A percentile compares a stretch with the other conserved stretches of the same genome.
Evolutionary conservation across 2,888 invertebrate species (phyloP).

Genomic region (Bibio marci): DNA sequence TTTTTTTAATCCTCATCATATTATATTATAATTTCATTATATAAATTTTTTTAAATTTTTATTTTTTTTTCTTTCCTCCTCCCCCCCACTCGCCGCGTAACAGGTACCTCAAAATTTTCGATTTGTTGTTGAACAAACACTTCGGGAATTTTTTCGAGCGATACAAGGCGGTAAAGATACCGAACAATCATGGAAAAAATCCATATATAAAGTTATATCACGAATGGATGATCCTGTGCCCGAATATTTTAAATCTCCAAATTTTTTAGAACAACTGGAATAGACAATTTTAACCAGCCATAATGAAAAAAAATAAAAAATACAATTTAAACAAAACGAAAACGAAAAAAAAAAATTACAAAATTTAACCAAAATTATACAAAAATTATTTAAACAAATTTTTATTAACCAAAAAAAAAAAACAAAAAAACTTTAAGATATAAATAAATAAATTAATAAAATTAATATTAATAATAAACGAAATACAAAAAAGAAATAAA

Average conservation of each 20-base stretch:
- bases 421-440: conserved; percentile 4
- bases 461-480: background rate
- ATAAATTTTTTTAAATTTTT: conserved; percentile 1
- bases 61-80: too few species aligned
- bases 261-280: conserved; percentile 97
- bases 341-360: conserved; percentile 2
- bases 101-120: conserved; percentile 97
- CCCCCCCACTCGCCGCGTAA: too few species aligned
- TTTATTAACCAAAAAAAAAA: conserved; percentile 2
- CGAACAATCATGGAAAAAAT: conserved; percentile 99
- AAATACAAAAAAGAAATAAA: background rate
- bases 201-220: conserved; percentile 99
- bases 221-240: conserved; percentile 97
- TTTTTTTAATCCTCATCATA: too few species aligned
- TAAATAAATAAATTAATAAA: background rate
- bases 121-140: conserved; percentile 91
- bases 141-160: conserved; percentile 97
- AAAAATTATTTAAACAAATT: conserved; percentile 1
- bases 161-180: conserved; percentile 91
- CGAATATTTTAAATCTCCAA: conserved; percentile 98
- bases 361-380: background rate
- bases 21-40: too few species aligned
- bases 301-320: conserved; percentile 10
- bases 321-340: conserved; percentile 3
- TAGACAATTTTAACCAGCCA: conserved; percentile 22